Evolutionary conservation across 2,888 invertebrate genomes (phyloP).

Genomic region (Lordiphosa andalusiaca): DNA sequence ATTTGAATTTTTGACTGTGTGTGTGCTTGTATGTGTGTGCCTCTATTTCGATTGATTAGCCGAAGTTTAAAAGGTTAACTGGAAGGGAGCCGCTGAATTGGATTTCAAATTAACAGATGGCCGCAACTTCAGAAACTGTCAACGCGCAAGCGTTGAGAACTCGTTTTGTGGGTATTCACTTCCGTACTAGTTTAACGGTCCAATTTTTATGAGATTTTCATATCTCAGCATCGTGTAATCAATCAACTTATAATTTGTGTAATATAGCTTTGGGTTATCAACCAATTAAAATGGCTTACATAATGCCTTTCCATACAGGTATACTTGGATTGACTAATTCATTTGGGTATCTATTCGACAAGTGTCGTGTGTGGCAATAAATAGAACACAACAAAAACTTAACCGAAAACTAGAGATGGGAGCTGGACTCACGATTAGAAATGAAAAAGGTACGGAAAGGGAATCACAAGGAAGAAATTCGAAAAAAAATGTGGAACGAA

Average conservation of each 20-base stretch:
- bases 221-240: conserved; percentile 17
- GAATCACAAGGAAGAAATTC: no score
- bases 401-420: conserved; percentile 17
- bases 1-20: conserved; percentile 10
- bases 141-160: conserved; percentile 24
- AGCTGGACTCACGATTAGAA: not conserved
- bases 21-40: not conserved
- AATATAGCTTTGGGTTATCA: conserved; percentile 26
- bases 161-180: conserved; percentile 35
- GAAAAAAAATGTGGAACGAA: no score
- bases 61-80: conserved; percentile 8
- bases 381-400: conserved; percentile 52
- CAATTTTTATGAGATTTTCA: conserved; percentile 27
- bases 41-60: conserved; percentile 2
- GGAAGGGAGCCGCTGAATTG: not conserved
- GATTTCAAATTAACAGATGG: conserved; percentile 4
- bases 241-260: conserved; percentile 20
- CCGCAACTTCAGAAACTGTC: conserved; percentile 14
- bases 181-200: conserved; percentile 16
- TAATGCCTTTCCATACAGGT: conserved; percentile 37
- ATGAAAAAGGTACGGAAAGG: not conserved
- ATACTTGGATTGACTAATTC: conserved; percentile 11
- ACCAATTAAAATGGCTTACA: conserved; percentile 54
- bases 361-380: conserved; percentile 36
- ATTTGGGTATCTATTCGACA: conserved; percentile 13